These are phyloP conservation scores for Amblyjoppa proteus DNA, from an alignment of 2,888 invertebrate species.

Conservation along the genomic window DNA sequence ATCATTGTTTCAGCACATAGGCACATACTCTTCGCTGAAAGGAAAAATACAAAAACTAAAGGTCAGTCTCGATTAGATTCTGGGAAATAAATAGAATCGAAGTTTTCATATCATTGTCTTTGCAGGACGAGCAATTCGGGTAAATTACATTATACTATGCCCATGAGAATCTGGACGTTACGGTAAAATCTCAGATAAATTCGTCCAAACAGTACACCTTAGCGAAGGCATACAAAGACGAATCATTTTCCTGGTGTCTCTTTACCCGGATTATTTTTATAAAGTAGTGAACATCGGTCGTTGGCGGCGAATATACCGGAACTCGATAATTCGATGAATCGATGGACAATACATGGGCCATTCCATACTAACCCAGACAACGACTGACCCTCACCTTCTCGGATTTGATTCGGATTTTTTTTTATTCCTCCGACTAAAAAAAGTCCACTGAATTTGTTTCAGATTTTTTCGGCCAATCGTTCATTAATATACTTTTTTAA, in stretches of 20 bases:
- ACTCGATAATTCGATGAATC: background rate
- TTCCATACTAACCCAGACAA: background rate
- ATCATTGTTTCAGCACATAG: conserved; percentile 98
- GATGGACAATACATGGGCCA: background rate
- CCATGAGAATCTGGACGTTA: conserved; percentile 91
- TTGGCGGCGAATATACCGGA: background rate
- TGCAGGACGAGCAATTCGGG: conserved; percentile 95
- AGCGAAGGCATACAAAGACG: conserved; percentile 93
- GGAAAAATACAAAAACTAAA: conserved; percentile 98
- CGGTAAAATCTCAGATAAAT: conserved; percentile 90
- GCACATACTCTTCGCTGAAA: conserved; percentile 96
- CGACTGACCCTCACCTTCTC: background rate
- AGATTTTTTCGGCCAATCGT: background rate
- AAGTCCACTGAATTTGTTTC: background rate
- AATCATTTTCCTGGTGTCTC: conserved; percentile 96
- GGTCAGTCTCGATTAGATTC: conserved; percentile 85
- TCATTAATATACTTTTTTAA: background rate
- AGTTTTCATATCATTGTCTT: background rate
- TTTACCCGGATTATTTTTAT: conserved; percentile 90
- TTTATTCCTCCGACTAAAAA: background rate
- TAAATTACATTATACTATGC: conserved; percentile 92
- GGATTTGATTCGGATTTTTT: background rate
- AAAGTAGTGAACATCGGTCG: conserved; percentile 86
- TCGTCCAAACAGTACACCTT: conserved; percentile 93
- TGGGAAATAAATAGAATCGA: conserved; percentile 9